Evolutionary conservation across 2,797 vertebrate species (phyloP).

Genomic region (Heliangelus exortis): DNA sequence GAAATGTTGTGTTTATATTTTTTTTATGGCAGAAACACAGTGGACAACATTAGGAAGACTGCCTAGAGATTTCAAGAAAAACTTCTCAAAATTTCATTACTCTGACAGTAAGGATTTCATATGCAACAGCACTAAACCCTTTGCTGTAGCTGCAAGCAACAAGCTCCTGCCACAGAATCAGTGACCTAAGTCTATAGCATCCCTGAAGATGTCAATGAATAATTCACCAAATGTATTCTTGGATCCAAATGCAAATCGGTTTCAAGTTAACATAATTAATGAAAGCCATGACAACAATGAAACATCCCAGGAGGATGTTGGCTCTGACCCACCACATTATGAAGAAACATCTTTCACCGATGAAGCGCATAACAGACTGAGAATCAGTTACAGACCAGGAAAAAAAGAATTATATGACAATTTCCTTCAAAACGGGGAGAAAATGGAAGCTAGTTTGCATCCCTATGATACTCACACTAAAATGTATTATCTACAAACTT

Average conservation of each 20-base stretch:
- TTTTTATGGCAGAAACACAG: constrained; percentile 52
- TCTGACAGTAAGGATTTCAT: constrained; percentile 28
- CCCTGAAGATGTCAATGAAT: constrained; percentile 79
- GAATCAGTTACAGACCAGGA: constrained; percentile 79
- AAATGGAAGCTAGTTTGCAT: constrained; percentile 81
- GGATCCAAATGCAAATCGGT: constrained; percentile 76
- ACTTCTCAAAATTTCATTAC: constrained; percentile 1
- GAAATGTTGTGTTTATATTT: constrained; percentile 45
- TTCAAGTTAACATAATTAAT: constrained; percentile 81
- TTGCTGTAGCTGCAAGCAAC: constrained; percentile 1
- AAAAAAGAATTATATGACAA: constrained; percentile 80
- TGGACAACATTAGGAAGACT: constrained; percentile 35
- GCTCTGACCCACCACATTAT: constrained; percentile 85
- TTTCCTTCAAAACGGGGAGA: constrained; percentile 82
- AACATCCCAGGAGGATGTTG: constrained; percentile 69
- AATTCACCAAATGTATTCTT: constrained; percentile 75
- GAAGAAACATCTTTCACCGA: constrained; percentile 85
- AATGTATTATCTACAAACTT: constrained; percentile 86
- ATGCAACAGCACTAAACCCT: not conserved
- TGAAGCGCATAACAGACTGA: constrained; percentile 72
- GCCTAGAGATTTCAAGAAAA: constrained; percentile 26
- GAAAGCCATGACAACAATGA: constrained; percentile 71
- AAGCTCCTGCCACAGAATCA: not conserved
- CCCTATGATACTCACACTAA: constrained; percentile 81
- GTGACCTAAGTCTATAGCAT: not conserved